Conservation (phyloP, 2,113 vertebrate genomes). For the Trichechus manatus region DNA sequence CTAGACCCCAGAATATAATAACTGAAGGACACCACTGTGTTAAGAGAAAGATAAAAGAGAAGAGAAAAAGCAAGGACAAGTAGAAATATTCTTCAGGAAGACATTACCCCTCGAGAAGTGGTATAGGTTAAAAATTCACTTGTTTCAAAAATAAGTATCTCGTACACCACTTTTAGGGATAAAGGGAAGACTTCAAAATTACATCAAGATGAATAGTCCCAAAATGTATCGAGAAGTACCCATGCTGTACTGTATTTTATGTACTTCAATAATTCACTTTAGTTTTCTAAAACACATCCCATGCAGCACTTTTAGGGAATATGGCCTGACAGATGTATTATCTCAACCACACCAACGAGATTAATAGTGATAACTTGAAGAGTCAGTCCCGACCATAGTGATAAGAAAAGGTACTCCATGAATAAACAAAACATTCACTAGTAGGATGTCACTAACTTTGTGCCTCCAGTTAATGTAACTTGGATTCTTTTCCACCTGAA, state of each 20-base stretch:
- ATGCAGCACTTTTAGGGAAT: not conserved
- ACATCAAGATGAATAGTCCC: constrained; percentile 37
- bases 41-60: not conserved
- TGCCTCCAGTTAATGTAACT: not conserved
- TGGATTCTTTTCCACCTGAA: not conserved
- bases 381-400: not conserved
- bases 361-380: not conserved
- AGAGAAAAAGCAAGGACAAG: not conserved
- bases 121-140: constrained; percentile 19
- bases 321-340: not conserved
- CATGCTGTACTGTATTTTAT: not conserved
- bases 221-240: not conserved
- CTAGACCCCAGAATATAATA: not conserved
- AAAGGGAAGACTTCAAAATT: constrained; percentile 15
- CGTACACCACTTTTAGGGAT: not conserved
- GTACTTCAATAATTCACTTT: not conserved
- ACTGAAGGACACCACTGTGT: not conserved
- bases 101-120: not conserved
- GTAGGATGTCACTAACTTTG: not conserved
- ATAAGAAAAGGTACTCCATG: not conserved
- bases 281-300: not conserved
- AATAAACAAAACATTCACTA: not conserved
- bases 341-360: not conserved
- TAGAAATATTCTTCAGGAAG: not conserved
- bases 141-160: constrained; percentile 23